phyloP scores from a whole-genome alignment of 92 coral and sea anemone genomes.

The Phenganax marumi region DNA sequence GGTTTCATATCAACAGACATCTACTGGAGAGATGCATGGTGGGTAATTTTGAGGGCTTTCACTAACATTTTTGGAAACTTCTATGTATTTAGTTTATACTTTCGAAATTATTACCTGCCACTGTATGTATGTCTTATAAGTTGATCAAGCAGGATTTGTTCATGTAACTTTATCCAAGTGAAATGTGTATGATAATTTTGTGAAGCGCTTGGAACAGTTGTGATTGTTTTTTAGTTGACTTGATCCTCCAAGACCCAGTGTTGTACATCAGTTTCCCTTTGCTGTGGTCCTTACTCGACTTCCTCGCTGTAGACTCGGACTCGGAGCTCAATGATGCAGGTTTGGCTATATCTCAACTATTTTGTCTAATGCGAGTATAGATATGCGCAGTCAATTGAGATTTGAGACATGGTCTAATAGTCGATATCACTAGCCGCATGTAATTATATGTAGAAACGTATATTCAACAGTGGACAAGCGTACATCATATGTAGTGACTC shows the following conservation, averaged over 20 bases:
- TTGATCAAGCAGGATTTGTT: too few species aligned
- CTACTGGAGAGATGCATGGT: slow-evolving; percentile 73
- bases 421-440: too few species aligned
- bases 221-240: slow-evolving; percentile 56
- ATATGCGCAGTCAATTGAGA: too few species aligned
- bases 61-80: background rate
- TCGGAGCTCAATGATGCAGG: slow-evolving; percentile 30
- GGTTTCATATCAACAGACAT: slow-evolving; percentile 66
- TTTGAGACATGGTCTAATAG: too few species aligned
- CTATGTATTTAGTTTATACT: background rate
- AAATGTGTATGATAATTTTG: background rate
- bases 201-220: background rate
- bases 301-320: slow-evolving; percentile 59
- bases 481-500: too few species aligned
- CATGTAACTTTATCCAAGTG: background rate
- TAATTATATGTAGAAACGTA: too few species aligned
- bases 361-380: background rate
- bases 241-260: slow-evolving; percentile 79
- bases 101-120: background rate
- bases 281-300: slow-evolving; percentile 77
- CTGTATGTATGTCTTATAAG: background rate
- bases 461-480: too few species aligned
- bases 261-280: slow-evolving; percentile 88
- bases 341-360: background rate
- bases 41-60: background rate